phyloP scores from a whole-genome alignment of 2,113 vertebrate species.

The Pelodiscus sinensis region DNA sequence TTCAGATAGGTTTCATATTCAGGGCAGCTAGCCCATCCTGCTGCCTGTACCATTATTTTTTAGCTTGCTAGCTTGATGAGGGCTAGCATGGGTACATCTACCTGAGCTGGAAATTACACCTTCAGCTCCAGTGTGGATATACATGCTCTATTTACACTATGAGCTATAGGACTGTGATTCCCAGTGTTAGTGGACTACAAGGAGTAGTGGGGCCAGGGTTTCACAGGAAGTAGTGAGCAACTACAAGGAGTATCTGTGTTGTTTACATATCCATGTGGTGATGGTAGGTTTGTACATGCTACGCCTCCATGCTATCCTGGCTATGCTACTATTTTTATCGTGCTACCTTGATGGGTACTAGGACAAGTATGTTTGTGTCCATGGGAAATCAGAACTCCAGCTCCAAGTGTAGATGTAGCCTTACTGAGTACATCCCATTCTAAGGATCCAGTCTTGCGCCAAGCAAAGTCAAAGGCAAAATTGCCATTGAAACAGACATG shows the following conservation, averaged over 20 bases:
- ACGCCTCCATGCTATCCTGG: neutral
- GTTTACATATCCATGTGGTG: neutral
- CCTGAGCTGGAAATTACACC: neutral
- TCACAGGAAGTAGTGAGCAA: neutral
- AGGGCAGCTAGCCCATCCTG: neutral
- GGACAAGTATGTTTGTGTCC: neutral
- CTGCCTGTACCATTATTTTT: neutral
- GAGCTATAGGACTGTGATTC: neutral
- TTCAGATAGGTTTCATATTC: neutral
- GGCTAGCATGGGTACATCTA: neutral
- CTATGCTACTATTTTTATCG: neutral
- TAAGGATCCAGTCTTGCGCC: neutral
- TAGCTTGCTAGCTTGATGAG: neutral
- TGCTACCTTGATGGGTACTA: neutral
- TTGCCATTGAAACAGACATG: neutral
- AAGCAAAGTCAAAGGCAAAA: neutral
- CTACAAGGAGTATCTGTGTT: neutral
- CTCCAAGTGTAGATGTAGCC: neutral
- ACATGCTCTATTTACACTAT: neutral
- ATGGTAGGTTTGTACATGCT: neutral
- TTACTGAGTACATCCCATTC: fast-evolving
- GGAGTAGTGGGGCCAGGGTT: neutral
- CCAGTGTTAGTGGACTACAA: neutral
- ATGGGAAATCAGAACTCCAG: neutral
- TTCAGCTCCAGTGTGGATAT: neutral